Evolutionary conservation across 2,888 invertebrate species (phyloP).

Genomic region (Steinernema hermaphroditum): DNA sequence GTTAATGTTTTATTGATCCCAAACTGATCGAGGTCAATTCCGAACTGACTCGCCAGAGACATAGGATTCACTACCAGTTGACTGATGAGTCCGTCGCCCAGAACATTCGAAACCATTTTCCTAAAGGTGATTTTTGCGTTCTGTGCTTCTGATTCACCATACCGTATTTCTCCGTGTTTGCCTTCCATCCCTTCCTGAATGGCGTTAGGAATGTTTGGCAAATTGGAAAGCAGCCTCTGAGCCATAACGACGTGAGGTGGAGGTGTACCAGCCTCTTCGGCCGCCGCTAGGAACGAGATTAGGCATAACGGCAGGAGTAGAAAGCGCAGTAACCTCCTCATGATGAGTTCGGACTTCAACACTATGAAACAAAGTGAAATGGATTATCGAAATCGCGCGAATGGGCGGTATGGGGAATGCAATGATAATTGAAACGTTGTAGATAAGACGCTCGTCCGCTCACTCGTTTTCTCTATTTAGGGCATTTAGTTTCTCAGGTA

Average conservation of each 20-base stretch:
- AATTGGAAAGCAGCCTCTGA: constrained; percentile 37
- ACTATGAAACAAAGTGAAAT: constrained; percentile 12
- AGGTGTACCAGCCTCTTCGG: not conserved
- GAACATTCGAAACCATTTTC: constrained; percentile 39
- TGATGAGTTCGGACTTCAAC: not conserved
- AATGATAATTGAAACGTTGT: constrained; percentile 30
- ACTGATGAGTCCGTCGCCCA: constrained; percentile 42
- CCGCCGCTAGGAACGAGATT: not conserved
- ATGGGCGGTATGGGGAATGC: not conserved
- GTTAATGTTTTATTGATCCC: constrained; percentile 39
- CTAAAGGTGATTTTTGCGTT: constrained; percentile 30
- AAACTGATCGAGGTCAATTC: constrained; percentile 40
- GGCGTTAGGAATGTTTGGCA: constrained; percentile 37
- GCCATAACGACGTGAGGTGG: constrained; percentile 32
- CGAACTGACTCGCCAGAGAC: constrained; percentile 36
- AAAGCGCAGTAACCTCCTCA: not conserved
- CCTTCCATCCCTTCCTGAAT: constrained; percentile 39
- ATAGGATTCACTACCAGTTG: constrained; percentile 43
- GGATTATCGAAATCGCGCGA: not conserved
- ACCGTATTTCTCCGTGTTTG: constrained; percentile 40
- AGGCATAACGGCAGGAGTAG: not conserved
- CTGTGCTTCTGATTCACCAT: too few relatives aligned
- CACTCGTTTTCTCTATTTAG: constrained; percentile 28
- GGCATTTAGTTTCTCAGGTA: constrained; percentile 31
- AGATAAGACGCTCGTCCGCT: constrained; percentile 26